Base-by-base conservation (phyloP, 2,113 vertebrate genomes). In the Chlorodrepanis virens region DNA sequence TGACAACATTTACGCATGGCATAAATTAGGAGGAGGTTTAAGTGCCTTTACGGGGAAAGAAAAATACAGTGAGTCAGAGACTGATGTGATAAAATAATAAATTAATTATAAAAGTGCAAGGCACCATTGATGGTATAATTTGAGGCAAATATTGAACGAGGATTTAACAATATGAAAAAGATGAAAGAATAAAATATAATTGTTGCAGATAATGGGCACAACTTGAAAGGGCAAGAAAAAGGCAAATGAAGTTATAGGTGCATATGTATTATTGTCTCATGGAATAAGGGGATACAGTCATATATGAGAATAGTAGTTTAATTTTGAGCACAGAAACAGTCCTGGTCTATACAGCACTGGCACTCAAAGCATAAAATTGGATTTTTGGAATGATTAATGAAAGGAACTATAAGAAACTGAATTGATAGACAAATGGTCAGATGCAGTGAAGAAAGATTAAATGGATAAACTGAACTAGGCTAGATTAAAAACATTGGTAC, bases 141-240 rank as follows among this genome's bases (percentile, higher is more conserved):
- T 80, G 59, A 95, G 85, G 29, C 25, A 90, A 90, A 90, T 87
- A 76, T 61, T 56, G 37, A 93, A 76, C 3, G 25, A 91, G 13
- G 50, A 89, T 90, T 94, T 91, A 87, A 90, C 49, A 91, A 45
- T 63, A 35, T 86, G 75, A 82, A 80, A 93, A 95, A 93, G 37
- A 84, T 67, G 47, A 94, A 33, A 80, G 42, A 72, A 88, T 70
- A 68, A 92, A 95, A 90, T 89, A 69, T 52, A 93, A 80, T 77
- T 92, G 60, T 49, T 31, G 16, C 29, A 86, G 64, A 92, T 64
- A 93, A 93, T 59, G 14, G 50, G 16, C 31, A 71, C 52, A 91
- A 69, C 59, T 68, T 86, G 40, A 93, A 96, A 95, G 68, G 39
- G 31, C 44, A 90, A 63, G 23, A 61, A 40, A 87, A 91, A 85